phyloP scores from a whole-genome alignment of 2,888 invertebrate genomes.

The Oscheius onirici region DNA sequence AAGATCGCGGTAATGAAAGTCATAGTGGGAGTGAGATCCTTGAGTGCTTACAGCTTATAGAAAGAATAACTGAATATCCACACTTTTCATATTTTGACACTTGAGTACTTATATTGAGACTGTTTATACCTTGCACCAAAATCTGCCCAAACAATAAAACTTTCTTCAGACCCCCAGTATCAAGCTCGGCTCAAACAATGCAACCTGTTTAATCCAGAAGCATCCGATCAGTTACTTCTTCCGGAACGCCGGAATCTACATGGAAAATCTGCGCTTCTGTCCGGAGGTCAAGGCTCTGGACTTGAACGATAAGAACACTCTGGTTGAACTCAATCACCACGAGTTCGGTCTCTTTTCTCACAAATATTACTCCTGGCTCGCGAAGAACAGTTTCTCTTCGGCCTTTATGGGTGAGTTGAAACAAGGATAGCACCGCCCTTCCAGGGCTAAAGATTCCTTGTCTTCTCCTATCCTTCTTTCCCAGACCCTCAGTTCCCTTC shows the following conservation, averaged over 20 bases:
- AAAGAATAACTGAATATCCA: too few species aligned
- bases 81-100: too few species aligned
- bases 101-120: too few species aligned
- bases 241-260: background rate
- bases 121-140: too few species aligned
- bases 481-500: too few species aligned
- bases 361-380: slow-evolving; percentile 16
- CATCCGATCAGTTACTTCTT: slow-evolving; percentile 1
- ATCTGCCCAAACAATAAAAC: too few species aligned
- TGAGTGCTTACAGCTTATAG: too few species aligned
- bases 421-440: too few species aligned
- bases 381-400: slow-evolving; percentile 2
- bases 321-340: background rate
- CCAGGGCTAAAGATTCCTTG: too few species aligned
- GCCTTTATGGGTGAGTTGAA: slow-evolving; percentile 7
- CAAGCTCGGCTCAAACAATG: slow-evolving; percentile 3
- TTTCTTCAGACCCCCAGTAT: background rate
- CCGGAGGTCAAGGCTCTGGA: slow-evolving; percentile 12
- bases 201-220: background rate
- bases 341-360: slow-evolving; percentile 10
- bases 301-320: background rate
- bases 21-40: too few species aligned
- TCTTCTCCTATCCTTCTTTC: too few species aligned
- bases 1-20: too few species aligned
- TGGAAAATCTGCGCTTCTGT: slow-evolving; percentile 8